Evolutionary conservation across 2,113 vertebrate species (phyloP).

Genomic region (Varanus komodoensis): DNA sequence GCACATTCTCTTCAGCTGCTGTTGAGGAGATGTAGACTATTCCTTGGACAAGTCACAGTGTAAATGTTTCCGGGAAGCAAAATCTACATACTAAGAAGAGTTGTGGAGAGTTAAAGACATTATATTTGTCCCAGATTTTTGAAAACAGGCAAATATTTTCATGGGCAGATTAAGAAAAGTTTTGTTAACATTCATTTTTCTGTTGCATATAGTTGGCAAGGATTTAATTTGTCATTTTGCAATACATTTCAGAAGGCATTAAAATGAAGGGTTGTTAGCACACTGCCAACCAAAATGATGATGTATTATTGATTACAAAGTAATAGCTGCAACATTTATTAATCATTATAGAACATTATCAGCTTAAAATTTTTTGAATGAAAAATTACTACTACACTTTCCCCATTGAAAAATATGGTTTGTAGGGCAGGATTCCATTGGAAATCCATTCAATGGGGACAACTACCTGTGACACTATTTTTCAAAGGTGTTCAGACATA

Average conservation of each 20-base stretch:
- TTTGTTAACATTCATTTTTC: conserved; percentile 8
- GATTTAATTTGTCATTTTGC: conserved; percentile 51
- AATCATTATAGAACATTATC: conserved; percentile 43
- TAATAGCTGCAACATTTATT: conserved; percentile 46
- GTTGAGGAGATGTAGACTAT: not conserved
- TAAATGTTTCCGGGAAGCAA: not conserved
- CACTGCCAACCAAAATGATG: conserved; percentile 24
- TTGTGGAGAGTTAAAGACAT: not conserved
- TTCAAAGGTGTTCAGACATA: conserved; percentile 25
- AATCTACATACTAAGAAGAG: conserved; percentile 22
- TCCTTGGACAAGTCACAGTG: not conserved
- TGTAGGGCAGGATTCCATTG: conserved; percentile 33
- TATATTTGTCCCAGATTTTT: not conserved
- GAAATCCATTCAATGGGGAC: conserved; percentile 1
- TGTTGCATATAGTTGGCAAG: conserved; percentile 13
- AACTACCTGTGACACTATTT: conserved; percentile 19
- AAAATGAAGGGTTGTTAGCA: conserved; percentile 41
- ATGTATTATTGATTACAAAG: conserved; percentile 48
- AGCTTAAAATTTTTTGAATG: conserved; percentile 36
- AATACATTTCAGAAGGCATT: conserved; percentile 20
- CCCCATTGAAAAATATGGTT: conserved; percentile 34
- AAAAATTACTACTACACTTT: conserved; percentile 38
- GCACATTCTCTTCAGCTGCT: not conserved
- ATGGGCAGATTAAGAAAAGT: not conserved
- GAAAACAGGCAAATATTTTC: not conserved